phyloP scores from a whole-genome alignment of 2,113 vertebrate genomes.

The Tapirus terrestris region DNA sequence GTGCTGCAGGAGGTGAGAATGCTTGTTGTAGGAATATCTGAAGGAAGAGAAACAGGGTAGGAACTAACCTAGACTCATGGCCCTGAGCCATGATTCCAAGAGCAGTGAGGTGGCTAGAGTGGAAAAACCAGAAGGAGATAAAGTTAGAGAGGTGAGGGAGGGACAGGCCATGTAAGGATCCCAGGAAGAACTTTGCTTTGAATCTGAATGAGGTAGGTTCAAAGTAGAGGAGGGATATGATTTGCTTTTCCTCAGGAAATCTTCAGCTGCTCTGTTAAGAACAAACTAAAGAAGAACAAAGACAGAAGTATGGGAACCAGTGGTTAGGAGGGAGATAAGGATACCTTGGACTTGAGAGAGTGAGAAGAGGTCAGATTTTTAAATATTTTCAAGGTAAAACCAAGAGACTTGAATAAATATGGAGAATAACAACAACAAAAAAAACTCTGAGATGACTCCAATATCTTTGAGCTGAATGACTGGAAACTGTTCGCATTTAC shows the following conservation, averaged over 20 bases:
- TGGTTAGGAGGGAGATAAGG: rapidly evolving
- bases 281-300: neutral
- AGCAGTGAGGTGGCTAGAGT: neutral
- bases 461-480: neutral
- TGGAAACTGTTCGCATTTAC: neutral
- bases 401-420: neutral
- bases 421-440: neutral
- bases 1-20: neutral
- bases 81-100: no score
- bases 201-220: neutral
- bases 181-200: neutral
- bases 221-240: no score
- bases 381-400: neutral
- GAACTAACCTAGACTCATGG: no score
- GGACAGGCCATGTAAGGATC: rapidly evolving
- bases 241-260: neutral
- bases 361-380: neutral
- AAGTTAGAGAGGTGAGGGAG: neutral
- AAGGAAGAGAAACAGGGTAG: neutral
- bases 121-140: neutral
- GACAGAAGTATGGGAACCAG: neutral
- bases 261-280: neutral
- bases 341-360: neutral
- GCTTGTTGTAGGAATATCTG: rapidly evolving
- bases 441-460: neutral